Evolutionary conservation across 2,113 vertebrate species (phyloP), one percentile per base, ranked within the genome.

Genomic region (Anhinga anhinga): DNA sequence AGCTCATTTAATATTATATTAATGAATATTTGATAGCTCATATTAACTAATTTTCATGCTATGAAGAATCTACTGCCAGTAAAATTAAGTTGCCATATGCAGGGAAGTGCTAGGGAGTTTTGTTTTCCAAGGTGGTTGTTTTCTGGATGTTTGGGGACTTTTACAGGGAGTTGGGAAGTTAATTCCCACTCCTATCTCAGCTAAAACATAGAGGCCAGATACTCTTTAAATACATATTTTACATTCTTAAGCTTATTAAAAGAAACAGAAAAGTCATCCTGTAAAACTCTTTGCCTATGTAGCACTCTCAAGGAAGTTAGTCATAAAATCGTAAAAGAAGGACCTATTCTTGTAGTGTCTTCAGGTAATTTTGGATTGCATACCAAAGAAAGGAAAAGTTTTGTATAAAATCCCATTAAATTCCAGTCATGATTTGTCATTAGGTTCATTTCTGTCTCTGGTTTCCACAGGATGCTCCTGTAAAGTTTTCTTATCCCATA

Each of bases 191-290:
- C 27, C 30, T 63, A 20, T 70, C 61, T 76, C 78, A 91, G 87
- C 84, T 81, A 84, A 94, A 95, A 82, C 65, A 94, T 30, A 92
- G 83, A 90, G 89, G 40, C 78, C 88, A 96, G 77, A 78, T 95
- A 87, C 71, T 88, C 53, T 76, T 77, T 79, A 85, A 82, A 79
- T 89, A 91, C 34, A 44, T 91, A 90, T 89, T 94, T 96, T 79
- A 55, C 78, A 52, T 91, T 83, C 93, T 95, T 82, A 77, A 50
- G 36, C 74, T 94, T 96, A 86, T 94, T 87, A 91, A 91, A 96
- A 91, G 70, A 72, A 97, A 86, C n/a, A 80, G 70, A 94, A 95
- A 85, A 73, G 32, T 87, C 74, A 62, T 38, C 58, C 70, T 82
- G 73, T 90, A 79, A 89, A 96, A 80, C 67, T 73, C 7, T 85